Evolutionary conservation across 2,888 invertebrate genomes (phyloP).

Genomic region (Thereva unica): DNA sequence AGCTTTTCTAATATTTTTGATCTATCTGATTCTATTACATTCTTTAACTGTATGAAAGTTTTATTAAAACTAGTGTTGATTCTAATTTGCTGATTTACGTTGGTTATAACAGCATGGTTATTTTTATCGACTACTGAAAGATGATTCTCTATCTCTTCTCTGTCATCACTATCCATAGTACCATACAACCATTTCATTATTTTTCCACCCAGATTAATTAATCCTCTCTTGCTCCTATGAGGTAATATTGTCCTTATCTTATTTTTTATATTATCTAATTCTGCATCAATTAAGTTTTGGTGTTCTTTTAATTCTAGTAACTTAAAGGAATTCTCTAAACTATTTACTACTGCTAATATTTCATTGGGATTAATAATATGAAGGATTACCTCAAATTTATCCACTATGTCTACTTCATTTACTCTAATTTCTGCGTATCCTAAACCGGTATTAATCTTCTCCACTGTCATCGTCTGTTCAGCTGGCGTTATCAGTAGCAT

Average conservation of each 20-base stretch:
- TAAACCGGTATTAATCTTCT: conserved; percentile 5
- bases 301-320: too few species aligned
- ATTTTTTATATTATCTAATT: too few species aligned
- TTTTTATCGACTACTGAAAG: conserved; percentile 20
- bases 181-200: conserved; percentile 33
- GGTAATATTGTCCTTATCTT: too few species aligned
- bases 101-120: conserved; percentile 23
- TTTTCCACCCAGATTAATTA: conserved; percentile 25
- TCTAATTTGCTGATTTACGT: too few species aligned
- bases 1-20: too few species aligned
- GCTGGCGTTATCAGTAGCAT: neutral
- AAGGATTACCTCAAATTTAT: conserved; percentile 36
- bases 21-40: too few species aligned
- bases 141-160: conserved; percentile 24
- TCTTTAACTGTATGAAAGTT: too few species aligned
- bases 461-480: neutral
- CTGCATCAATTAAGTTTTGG: too few species aligned
- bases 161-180: conserved; percentile 14
- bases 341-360: conserved; percentile 10
- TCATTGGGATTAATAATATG: conserved; percentile 28
- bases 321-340: too few species aligned
- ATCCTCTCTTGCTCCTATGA: neutral
- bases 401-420: conserved; percentile 36
- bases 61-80: too few species aligned
- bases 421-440: conserved; percentile 38